Percentiles rank a stretch among this genome's conserved stretches.
Conservation (phyloP, 2,113 vertebrate genomes). For the Misgurnus anguillicaudatus region DNA sequence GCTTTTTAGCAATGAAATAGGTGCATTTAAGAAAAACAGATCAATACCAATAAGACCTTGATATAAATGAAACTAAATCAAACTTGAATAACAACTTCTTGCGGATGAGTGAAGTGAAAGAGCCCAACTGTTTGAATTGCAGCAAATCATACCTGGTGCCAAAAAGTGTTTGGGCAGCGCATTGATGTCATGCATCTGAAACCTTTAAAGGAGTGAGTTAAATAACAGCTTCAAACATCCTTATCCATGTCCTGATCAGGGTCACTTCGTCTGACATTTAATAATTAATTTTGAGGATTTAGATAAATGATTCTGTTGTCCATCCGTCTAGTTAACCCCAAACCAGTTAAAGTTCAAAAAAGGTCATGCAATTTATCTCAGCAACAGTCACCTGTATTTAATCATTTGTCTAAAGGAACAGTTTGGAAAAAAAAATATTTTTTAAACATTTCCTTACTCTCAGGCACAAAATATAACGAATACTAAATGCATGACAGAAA, state of each 20-base stretch:
- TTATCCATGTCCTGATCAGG: background rate
- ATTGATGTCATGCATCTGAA: slow-evolving; percentile 39
- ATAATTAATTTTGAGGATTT: slow-evolving; percentile 65
- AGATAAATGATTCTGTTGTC: slow-evolving; percentile 60
- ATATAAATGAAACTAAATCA: too few relatives aligned
- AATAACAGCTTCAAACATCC: background rate
- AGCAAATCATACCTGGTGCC: slow-evolving; percentile 38
- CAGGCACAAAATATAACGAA: too few relatives aligned
- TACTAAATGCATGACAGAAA: too few relatives aligned
- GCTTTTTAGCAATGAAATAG: too few relatives aligned
- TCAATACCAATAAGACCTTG: too few relatives aligned
- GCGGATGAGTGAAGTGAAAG: slow-evolving; percentile 21
- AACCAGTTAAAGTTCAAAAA: slow-evolving; percentile 48
- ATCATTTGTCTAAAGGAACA: slow-evolving; percentile 1
- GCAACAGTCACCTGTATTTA: background rate
- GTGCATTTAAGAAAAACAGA: too few relatives aligned
- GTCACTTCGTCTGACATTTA: background rate
- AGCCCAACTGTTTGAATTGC: slow-evolving; percentile 39
- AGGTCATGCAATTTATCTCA: slow-evolving; percentile 41
- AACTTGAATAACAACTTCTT: too few relatives aligned
- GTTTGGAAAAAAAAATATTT: background rate
- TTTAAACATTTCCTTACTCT: background rate
- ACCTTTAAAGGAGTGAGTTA: background rate
- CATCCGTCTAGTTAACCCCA: slow-evolving; percentile 35
- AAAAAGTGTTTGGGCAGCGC: slow-evolving; percentile 42